Percentiles rank a stretch among this genome's conserved stretches.
These are phyloP conservation scores for Saimiri boliviensis DNA, from an alignment of 2,113 vertebrate species.

Conservation along the genomic window DNA sequence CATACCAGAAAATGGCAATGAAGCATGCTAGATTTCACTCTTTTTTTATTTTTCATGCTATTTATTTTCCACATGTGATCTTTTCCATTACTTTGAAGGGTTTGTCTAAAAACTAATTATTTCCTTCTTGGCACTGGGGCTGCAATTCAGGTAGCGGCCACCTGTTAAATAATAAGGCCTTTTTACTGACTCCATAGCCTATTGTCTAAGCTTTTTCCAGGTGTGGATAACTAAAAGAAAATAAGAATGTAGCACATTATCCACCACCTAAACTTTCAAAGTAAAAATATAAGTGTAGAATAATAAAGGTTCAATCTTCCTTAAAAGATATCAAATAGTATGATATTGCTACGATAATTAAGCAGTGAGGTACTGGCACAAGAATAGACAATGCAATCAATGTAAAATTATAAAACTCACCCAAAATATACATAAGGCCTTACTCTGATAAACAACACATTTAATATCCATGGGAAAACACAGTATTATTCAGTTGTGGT, in stretches of 20 bases:
- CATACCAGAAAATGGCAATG: slow-evolving; percentile 43
- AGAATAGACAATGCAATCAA: slow-evolving; percentile 12
- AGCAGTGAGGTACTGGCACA: background rate
- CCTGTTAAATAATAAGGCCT: slow-evolving; percentile 68
- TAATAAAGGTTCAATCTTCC: slow-evolving; percentile 44
- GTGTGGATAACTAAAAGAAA: slow-evolving; percentile 68
- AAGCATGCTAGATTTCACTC: slow-evolving; percentile 48
- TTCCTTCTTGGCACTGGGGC: slow-evolving; percentile 68
- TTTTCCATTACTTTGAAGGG: slow-evolving; percentile 69
- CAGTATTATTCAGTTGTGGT: background rate
- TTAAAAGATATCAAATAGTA: slow-evolving; percentile 2
- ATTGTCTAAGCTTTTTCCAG: slow-evolving; percentile 68
- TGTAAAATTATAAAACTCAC: slow-evolving; percentile 33
- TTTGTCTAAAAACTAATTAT: slow-evolving; percentile 69
- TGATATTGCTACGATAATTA: slow-evolving; percentile 27
- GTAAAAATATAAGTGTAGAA: slow-evolving; percentile 36
- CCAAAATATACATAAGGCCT: background rate
- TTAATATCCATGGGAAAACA: background rate
- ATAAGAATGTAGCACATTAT: slow-evolving; percentile 46
- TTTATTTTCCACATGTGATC: slow-evolving; percentile 68
- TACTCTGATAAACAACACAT: background rate
- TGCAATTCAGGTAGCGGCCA: slow-evolving; percentile 68
- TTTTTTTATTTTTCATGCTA: slow-evolving; percentile 55
- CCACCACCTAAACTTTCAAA: slow-evolving; percentile 32
- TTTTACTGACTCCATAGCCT: slow-evolving; percentile 68